phyloP scores from a whole-genome alignment of 2,113 vertebrate genomes.

The Chloropsis hardwickii region DNA sequence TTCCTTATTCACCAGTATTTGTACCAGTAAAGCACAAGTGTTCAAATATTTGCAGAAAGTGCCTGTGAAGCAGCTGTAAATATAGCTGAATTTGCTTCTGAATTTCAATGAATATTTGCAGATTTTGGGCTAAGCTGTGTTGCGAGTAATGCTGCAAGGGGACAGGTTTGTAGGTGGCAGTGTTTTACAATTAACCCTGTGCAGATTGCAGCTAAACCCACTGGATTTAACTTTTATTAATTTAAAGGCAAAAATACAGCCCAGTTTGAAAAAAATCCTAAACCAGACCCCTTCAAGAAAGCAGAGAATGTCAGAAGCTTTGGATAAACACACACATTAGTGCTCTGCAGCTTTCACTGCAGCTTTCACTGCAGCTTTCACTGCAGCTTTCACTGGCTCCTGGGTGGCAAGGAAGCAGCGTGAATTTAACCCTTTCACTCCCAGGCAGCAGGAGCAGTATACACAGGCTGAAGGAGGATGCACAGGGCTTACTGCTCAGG shows the following conservation, averaged over 20 bases:
- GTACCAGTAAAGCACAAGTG: background rate
- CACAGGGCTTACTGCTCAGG: background rate
- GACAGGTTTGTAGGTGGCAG: background rate
- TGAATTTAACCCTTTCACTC: background rate
- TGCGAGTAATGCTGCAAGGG: background rate
- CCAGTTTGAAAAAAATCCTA: background rate
- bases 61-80: background rate
- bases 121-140: background rate
- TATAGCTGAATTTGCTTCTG: background rate
- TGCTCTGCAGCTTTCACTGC: background rate
- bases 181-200: background rate
- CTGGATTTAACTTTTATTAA: background rate
- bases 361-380: background rate
- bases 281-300: background rate
- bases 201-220: background rate
- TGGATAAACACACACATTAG: background rate
- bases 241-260: background rate
- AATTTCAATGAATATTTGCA: background rate
- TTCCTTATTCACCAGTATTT: background rate
- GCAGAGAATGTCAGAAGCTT: background rate
- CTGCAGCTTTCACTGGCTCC: background rate
- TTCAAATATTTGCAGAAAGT: slow-evolving; percentile 35
- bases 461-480: background rate
- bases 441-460: background rate
- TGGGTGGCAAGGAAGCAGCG: background rate